Conservation (phyloP, 2,797 vertebrate species). For the Eulemur rubriventer region DNA sequence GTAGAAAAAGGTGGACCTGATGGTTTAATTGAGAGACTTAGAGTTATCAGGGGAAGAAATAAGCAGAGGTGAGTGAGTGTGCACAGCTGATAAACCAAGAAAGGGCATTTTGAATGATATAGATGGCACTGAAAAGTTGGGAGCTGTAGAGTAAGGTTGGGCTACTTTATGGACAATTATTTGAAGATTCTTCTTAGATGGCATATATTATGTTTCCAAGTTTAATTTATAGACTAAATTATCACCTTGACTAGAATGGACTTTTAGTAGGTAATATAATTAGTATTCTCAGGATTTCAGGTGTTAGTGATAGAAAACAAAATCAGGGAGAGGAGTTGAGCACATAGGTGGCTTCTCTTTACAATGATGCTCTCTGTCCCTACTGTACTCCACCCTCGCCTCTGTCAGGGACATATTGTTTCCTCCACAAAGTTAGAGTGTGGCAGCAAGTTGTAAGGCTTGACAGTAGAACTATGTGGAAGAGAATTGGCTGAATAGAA, state of each 20-base stretch:
- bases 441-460: neutral
- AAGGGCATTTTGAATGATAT: neutral
- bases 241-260: neutral
- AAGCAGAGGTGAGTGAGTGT: neutral
- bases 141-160: neutral
- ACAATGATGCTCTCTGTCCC: neutral
- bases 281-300: conserved; percentile 21
- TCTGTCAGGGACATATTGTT: neutral
- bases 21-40: neutral
- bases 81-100: neutral
- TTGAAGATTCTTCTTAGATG: neutral
- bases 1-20: neutral
- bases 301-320: conserved; percentile 28
- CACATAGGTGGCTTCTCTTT: neutral
- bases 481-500: conserved; percentile 12
- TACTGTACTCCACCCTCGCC: neutral
- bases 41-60: neutral
- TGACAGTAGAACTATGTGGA: neutral
- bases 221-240: conserved; percentile 12
- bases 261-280: conserved; percentile 14
- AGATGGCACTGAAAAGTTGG: neutral
- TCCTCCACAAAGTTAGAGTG: neutral
- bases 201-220: neutral
- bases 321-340: neutral
- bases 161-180: neutral